Conservation (phyloP, 2,797 vertebrate genomes). For the Caiman crocodilus region DNA sequence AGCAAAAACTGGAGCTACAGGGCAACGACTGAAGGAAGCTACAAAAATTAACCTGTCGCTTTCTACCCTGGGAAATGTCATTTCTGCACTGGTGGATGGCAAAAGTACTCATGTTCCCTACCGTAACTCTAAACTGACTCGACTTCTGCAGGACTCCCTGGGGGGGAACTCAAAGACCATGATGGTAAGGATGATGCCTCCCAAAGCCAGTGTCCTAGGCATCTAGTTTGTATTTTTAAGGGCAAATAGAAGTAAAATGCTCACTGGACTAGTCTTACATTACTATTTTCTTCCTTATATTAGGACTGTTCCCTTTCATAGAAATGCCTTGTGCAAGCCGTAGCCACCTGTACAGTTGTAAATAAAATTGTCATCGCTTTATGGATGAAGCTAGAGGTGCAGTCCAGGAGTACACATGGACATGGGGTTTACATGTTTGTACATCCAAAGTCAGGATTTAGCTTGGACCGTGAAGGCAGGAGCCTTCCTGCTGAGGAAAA, state of each 20-base stretch:
- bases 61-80: conserved; percentile 98
- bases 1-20: conserved; percentile 97
- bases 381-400: not conserved
- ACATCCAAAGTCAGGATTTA: not conserved
- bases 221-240: rapidly evolving
- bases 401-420: rapidly evolving
- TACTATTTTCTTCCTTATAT: not conserved
- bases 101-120: conserved; percentile 99
- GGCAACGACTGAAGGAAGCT: conserved; percentile 97
- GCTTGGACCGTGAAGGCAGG: not conserved
- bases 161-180: conserved; percentile 99
- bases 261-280: not conserved
- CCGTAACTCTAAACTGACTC: conserved; percentile 97
- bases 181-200: conserved; percentile 87
- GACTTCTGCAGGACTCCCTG: conserved; percentile 96
- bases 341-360: not conserved
- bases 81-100: conserved; percentile 97
- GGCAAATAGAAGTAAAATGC: not conserved
- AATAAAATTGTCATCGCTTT: not conserved
- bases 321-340: not conserved
- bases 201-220: not conserved
- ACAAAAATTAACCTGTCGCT: conserved; percentile 99
- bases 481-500: not conserved
- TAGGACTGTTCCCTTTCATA: not conserved
- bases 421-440: rapidly evolving